A percentile compares a stretch with the other conserved stretches of the same genome.
phyloP scores from a whole-genome alignment of 2,797 vertebrate species.

The Harpagifer antarcticus region DNA sequence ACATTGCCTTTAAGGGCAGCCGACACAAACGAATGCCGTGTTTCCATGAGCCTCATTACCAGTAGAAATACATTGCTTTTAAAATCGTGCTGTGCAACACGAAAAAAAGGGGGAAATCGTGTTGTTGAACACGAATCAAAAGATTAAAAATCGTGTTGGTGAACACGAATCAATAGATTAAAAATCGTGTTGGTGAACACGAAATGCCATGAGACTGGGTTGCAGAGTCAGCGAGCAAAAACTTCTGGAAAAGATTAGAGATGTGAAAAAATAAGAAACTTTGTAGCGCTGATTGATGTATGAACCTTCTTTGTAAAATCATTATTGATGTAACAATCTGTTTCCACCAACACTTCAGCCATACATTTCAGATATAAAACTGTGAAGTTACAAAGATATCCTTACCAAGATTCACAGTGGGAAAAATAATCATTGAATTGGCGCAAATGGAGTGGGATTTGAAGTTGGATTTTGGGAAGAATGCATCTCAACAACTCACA shows the following conservation, averaged over 20 bases:
- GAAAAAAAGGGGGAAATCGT: no score
- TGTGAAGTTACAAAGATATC: conserved; percentile 31
- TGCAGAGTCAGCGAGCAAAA: no score
- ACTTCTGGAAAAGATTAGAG: background rate
- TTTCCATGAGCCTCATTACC: no score
- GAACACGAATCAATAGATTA: no score
- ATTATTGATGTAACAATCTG: background rate
- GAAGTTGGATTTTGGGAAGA: conserved; percentile 29
- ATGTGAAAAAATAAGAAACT: background rate
- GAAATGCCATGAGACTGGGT: no score
- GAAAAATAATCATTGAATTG: conserved; percentile 33
- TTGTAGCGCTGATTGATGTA: background rate
- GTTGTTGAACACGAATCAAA: no score
- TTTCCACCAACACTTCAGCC: conserved; percentile 5
- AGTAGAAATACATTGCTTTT: no score
- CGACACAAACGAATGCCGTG: no score
- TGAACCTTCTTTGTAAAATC: background rate
- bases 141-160: no score
- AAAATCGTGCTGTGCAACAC: no score
- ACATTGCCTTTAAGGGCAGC: no score
- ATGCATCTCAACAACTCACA: conserved; percentile 34
- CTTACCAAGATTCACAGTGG: conserved; percentile 24
- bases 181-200: no score
- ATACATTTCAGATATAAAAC: conserved; percentile 10
- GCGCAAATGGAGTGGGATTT: conserved; percentile 40